Percentiles rank a stretch among this genome's conserved stretches.
Conservation (phyloP, 2,113 vertebrate species). For the Gallinago media region DNA sequence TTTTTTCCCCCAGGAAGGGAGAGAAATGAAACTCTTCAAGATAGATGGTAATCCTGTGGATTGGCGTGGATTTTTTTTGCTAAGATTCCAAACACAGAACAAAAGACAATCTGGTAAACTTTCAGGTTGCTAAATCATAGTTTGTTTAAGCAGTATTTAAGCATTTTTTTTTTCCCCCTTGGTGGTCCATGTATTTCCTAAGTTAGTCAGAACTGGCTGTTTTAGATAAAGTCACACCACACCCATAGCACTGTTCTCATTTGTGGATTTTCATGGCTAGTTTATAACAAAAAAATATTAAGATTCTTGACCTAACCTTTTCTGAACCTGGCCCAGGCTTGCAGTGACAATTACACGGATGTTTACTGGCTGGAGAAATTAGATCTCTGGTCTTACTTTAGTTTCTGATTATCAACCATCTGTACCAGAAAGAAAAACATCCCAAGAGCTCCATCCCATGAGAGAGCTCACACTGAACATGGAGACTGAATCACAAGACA, state of each 20-base stretch:
- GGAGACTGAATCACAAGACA: neutral
- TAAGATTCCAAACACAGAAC: neutral
- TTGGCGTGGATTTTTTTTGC: neutral
- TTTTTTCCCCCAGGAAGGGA: neutral
- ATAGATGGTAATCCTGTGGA: neutral
- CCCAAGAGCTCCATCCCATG: accelerated
- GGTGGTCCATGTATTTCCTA: neutral
- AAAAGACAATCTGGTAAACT: neutral
- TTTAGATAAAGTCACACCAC: neutral
- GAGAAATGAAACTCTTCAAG: neutral
- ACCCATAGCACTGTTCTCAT: neutral
- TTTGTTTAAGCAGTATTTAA: neutral
- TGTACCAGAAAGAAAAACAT: neutral
- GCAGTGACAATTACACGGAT: neutral
- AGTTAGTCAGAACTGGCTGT: neutral
- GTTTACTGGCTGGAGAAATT: neutral
- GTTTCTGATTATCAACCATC: neutral
- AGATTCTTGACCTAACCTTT: neutral
- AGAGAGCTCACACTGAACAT: neutral
- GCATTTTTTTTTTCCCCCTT: neutral
- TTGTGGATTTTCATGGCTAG: neutral
- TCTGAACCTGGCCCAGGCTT: neutral
- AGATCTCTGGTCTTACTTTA: neutral
- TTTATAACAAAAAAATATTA: neutral
- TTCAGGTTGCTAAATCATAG: neutral